These are phyloP conservation scores for Oxystoma pomonae DNA, from an alignment of 2,888 invertebrate species.

Conservation along the genomic window DNA sequence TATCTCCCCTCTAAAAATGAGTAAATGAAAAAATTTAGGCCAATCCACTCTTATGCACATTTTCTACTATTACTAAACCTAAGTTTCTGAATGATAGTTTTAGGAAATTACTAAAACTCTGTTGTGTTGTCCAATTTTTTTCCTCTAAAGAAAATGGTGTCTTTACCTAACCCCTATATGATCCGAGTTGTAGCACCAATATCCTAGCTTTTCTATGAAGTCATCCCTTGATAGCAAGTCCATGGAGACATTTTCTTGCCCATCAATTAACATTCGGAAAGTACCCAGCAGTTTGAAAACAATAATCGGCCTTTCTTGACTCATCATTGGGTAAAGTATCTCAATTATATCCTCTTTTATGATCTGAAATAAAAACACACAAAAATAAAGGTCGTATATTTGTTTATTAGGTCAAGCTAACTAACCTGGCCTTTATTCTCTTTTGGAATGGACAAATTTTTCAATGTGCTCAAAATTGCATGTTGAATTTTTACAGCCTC, in stretches of 20 bases:
- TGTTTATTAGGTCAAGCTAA: too few relatives aligned
- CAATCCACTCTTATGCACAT: too few relatives aligned
- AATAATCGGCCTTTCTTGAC: conserved; percentile 67
- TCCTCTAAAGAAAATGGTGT: too few relatives aligned
- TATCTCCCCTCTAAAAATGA: conserved; percentile 65
- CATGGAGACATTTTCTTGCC: conserved; percentile 71
- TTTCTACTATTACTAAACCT: too few relatives aligned
- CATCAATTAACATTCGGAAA: conserved; percentile 81
- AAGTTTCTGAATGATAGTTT: too few relatives aligned
- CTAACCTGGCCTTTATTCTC: conserved; percentile 64
- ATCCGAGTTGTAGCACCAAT: conserved; percentile 74
- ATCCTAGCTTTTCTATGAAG: conserved; percentile 63
- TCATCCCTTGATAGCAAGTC: conserved; percentile 59
- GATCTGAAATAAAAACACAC: conserved; percentile 42
- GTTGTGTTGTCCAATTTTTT: too few relatives aligned
- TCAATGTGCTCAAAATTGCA: conserved; percentile 71
- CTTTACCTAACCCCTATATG: conserved; percentile 70
- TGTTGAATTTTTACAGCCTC: conserved; percentile 64
- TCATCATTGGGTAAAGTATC: conserved; percentile 67
- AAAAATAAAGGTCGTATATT: too few relatives aligned
- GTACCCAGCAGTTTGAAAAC: conserved; percentile 85
- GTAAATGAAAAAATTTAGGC: too few relatives aligned
- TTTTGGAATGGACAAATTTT: conserved; percentile 70
- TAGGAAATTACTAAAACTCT: too few relatives aligned
- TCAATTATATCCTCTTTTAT: conserved; percentile 69